Conservation (phyloP, 2,888 invertebrate genomes). For the Pelosia muscerda region DNA sequence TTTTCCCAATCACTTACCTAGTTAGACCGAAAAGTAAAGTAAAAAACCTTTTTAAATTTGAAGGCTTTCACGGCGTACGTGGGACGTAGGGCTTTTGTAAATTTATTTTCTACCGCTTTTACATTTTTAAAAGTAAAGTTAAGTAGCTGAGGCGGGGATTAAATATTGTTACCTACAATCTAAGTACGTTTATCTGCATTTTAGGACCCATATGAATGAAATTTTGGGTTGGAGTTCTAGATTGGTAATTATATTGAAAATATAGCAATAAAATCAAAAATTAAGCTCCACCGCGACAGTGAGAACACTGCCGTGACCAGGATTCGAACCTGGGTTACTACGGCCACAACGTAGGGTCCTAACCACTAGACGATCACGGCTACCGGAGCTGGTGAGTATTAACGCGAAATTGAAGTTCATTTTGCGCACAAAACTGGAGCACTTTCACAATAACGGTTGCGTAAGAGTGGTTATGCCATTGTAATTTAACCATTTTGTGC, state of each 20-base stretch:
- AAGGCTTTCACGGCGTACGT: slow-evolving; percentile 9
- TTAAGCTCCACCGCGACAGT: slow-evolving; percentile 49
- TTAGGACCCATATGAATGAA: too few relatives aligned
- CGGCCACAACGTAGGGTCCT: slow-evolving; percentile 92
- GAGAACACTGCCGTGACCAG: slow-evolving; percentile 88
- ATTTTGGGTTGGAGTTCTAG: too few relatives aligned
- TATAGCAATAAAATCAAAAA: slow-evolving; percentile 18
- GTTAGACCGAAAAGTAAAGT: slow-evolving; percentile 10
- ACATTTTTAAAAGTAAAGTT: slow-evolving; percentile 3
- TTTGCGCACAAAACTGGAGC: slow-evolving; percentile 35
- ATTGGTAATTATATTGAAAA: too few relatives aligned
- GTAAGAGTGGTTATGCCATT: slow-evolving; percentile 30
- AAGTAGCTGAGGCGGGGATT: neutral
- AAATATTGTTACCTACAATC: too few relatives aligned
- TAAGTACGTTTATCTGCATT: too few relatives aligned
- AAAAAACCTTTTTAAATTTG: slow-evolving; percentile 20
- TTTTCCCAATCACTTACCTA: slow-evolving; percentile 7
- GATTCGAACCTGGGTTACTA: slow-evolving; percentile 92
- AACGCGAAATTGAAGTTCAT: slow-evolving; percentile 12
- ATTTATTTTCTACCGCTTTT: slow-evolving; percentile 5
- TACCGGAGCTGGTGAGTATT: slow-evolving; percentile 60
- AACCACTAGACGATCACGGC: slow-evolving; percentile 92
- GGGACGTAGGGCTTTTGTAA: neutral
- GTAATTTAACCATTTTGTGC: neutral
- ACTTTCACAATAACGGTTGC: slow-evolving; percentile 49